Evolutionary conservation across 2,888 invertebrate species (phyloP).

Genomic region (Linyphia triangularis): DNA sequence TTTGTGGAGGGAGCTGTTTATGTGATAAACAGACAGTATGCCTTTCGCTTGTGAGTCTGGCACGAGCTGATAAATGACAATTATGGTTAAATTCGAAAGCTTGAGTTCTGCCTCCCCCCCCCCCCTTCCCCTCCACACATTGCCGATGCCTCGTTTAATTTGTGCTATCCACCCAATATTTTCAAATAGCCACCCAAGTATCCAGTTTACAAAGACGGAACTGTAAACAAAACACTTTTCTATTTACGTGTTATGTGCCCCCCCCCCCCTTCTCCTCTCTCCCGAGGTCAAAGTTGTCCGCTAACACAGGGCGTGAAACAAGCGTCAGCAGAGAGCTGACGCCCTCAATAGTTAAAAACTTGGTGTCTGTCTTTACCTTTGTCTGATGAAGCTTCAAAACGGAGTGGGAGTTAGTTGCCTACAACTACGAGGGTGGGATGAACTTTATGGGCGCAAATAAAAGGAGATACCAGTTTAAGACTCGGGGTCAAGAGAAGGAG

Average conservation of each 20-base stretch:
- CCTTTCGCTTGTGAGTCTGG: too few species aligned
- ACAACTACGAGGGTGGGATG: conserved; percentile 39
- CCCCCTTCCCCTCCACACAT: too few species aligned
- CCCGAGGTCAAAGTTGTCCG: conserved; percentile 47
- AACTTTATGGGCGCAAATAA: conserved; percentile 18
- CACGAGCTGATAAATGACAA: too few species aligned
- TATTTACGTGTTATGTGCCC: neutral
- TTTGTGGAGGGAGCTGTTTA: too few species aligned
- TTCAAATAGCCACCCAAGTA: too few species aligned
- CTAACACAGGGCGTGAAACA: conserved; percentile 42
- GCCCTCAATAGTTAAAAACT: neutral
- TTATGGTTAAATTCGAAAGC: too few species aligned
- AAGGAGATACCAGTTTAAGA: too few species aligned
- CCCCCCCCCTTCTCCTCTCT: too few species aligned
- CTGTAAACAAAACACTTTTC: neutral
- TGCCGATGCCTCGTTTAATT: too few species aligned
- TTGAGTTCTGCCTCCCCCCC: too few species aligned
- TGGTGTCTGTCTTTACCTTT: neutral
- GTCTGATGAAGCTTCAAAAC: neutral
- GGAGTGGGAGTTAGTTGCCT: conserved; percentile 46
- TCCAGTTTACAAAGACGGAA: neutral
- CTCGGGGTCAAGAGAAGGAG: too few species aligned
- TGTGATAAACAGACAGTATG: too few species aligned
- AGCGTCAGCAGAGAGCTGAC: conserved; percentile 29
- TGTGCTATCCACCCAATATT: neutral